A percentile compares a stretch with the other conserved stretches of the same genome.
Conservation (phyloP, 1,140 invertebrate species). For the Parasteatoda tepidariorum region DNA sequence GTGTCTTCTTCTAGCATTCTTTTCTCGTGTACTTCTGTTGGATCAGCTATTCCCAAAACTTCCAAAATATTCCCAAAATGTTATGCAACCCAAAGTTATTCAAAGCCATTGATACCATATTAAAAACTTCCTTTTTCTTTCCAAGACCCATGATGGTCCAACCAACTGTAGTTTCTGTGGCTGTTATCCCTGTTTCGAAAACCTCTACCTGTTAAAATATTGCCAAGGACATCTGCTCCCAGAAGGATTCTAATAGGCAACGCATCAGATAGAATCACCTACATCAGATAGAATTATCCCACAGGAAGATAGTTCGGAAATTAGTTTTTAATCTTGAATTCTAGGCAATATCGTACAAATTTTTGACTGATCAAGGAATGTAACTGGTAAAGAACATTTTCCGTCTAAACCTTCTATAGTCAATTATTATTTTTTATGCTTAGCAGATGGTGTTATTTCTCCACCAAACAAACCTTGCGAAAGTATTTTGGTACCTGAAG, state of each 20-base stretch:
- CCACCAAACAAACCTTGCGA: conserved; percentile 40
- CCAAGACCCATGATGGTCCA: conserved; percentile 27
- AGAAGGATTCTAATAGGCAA: conserved; percentile 34
- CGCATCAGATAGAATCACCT: not conserved
- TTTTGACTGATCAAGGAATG: conserved; percentile 25
- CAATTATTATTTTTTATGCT: conserved; percentile 17
- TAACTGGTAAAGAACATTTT: conserved; percentile 9
- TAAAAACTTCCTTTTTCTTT: not conserved
- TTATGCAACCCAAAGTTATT: conserved; percentile 7
- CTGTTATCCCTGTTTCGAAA: conserved; percentile 11
- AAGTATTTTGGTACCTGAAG: conserved; percentile 15
- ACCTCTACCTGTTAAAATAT: conserved; percentile 33
- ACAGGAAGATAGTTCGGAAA: not conserved
- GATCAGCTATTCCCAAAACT: conserved; percentile 16
- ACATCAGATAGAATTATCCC: conserved; percentile 12
- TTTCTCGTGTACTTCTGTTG: not conserved
- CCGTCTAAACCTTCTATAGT: conserved; percentile 4
- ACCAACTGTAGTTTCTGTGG: conserved; percentile 19
- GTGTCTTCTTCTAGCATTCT: conserved; percentile 29
- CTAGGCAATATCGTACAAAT: conserved; percentile 12
- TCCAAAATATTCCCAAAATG: conserved; percentile 21
- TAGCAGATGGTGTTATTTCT: conserved; percentile 1
- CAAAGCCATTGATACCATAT: conserved; percentile 11
- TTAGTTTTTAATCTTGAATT: not conserved
- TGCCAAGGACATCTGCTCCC: conserved; percentile 36